Percentiles rank a stretch among this genome's conserved stretches.
These are phyloP conservation scores for Parochlus steinenii DNA, from an alignment of 2,888 invertebrate genomes.

Conservation along the genomic window DNA sequence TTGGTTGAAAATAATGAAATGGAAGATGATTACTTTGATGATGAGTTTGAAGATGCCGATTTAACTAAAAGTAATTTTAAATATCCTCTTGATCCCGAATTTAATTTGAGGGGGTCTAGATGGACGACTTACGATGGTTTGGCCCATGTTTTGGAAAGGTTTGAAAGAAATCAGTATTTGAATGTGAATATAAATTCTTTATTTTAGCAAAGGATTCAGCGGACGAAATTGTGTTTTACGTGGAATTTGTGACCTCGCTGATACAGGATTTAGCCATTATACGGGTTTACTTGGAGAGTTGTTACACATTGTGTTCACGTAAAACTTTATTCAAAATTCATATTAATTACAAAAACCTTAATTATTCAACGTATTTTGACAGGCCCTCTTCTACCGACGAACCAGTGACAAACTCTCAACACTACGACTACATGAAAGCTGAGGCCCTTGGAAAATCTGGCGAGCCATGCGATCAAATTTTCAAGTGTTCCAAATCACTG, in stretches of 20 bases:
- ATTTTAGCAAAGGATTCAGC: conserved; percentile 1
- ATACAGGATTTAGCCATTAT: conserved; percentile 3
- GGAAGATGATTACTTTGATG: no score
- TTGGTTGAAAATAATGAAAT: no score
- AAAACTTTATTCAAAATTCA: conserved; percentile 1
- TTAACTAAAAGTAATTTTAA: no score
- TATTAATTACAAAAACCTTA: background rate
- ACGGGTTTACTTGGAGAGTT: conserved; percentile 4
- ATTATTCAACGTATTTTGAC: background rate
- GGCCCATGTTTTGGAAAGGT: no score
- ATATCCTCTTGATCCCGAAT: no score
- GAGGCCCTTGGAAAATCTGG: conserved; percentile 1
- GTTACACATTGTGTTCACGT: conserved; percentile 3
- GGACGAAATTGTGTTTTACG: conserved; percentile 6
- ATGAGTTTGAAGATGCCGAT: no score
- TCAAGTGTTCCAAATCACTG: conserved; percentile 4
- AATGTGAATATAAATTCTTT: no score
- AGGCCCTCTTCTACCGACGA: conserved; percentile 5
- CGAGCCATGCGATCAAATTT: conserved; percentile 1
- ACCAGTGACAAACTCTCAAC: background rate
- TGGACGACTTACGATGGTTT: no score
- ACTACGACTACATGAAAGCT: conserved; percentile 9
- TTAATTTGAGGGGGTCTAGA: no score
- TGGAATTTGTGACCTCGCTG: conserved; percentile 6
- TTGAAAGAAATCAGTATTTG: no score